These are phyloP conservation scores for Strix occidentalis DNA, from an alignment of 2,797 vertebrate species.

Conservation along the genomic window DNA sequence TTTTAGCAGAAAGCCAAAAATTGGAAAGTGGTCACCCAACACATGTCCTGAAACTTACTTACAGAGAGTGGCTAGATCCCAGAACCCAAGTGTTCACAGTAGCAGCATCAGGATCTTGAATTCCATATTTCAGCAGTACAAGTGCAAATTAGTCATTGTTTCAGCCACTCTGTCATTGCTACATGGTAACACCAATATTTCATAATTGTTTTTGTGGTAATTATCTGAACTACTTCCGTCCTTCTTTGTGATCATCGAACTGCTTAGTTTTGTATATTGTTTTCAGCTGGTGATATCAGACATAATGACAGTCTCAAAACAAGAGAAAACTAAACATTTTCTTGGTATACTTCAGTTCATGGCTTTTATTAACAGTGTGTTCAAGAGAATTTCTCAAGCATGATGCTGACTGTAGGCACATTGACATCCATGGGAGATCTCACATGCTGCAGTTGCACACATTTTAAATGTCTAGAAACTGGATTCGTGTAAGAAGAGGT, in stretches of 20 bases:
- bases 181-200: background rate
- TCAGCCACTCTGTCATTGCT: background rate
- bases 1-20: background rate
- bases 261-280: background rate
- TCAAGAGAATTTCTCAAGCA: background rate
- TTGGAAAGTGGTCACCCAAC: background rate
- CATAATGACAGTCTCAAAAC: background rate
- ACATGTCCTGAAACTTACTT: background rate
- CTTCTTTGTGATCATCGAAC: background rate
- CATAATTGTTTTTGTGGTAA: background rate
- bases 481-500: background rate
- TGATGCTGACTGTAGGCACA: background rate
- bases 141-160: background rate
- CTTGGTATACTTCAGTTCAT: background rate
- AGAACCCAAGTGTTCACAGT: background rate
- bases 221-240: background rate
- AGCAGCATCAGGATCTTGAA: background rate
- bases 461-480: background rate
- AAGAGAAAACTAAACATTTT: background rate
- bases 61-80: background rate
- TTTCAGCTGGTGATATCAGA: background rate
- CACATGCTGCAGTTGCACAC: background rate
- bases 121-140: background rate
- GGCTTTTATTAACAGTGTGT: background rate
- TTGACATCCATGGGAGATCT: background rate